Conservation (phyloP, 1,140 invertebrate genomes). For the Doryteuthis pealeii region DNA sequence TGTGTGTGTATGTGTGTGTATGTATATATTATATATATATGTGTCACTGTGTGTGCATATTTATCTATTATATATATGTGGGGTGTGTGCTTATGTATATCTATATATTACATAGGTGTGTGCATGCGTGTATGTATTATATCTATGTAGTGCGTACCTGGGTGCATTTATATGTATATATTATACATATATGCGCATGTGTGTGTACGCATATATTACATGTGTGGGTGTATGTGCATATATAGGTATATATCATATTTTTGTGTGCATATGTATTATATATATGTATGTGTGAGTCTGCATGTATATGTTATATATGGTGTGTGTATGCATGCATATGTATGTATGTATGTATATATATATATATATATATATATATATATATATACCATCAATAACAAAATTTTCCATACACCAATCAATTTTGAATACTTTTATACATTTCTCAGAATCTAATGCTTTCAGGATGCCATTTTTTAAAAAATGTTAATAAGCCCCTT, state of each 20-base stretch:
- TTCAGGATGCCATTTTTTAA: not conserved
- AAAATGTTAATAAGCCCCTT: not conserved
- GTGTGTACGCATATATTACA: not conserved
- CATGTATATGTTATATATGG: not conserved
- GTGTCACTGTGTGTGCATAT: not conserved
- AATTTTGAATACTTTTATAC: too few species aligned
- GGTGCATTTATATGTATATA: not conserved
- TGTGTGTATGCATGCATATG: not conserved
- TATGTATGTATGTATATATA: not conserved
- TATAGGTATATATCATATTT: not conserved
- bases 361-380: too few species aligned
- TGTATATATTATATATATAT: not conserved
- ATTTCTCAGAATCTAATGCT: not conserved
- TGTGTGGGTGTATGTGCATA: not conserved
- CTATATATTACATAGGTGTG: not conserved
- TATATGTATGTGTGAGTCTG: not conserved
- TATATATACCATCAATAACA: too few species aligned
- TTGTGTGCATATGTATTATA: not conserved
- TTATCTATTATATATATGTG: not conserved
- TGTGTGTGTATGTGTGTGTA: not conserved
- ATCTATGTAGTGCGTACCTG: not conserved
- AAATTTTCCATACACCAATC: too few species aligned
- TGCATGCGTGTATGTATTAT: not conserved
- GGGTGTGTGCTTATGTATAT: not conserved
- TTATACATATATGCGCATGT: not conserved